These are phyloP conservation scores for Chloroceryle aenea DNA, from an alignment of 2,113 vertebrate genomes.

Conservation along the genomic window DNA sequence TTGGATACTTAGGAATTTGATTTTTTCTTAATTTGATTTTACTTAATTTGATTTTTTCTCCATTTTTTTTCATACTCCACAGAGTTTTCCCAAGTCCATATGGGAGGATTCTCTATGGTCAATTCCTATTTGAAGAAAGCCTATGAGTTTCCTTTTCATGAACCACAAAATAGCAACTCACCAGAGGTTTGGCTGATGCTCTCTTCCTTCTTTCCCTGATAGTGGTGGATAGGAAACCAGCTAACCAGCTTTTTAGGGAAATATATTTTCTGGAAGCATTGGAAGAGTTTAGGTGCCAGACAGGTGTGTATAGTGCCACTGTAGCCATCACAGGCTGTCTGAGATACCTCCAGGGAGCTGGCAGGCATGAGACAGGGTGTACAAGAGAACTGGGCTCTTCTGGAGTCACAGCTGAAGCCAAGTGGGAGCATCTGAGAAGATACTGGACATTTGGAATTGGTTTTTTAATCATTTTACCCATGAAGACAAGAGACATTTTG, in stretches of 20 bases:
- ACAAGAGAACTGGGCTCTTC: neutral
- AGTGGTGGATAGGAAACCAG: neutral
- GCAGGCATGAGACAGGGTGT: neutral
- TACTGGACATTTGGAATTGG: neutral
- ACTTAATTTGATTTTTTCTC: neutral
- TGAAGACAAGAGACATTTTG: neutral
- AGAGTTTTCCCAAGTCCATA: neutral
- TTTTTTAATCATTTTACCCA: neutral
- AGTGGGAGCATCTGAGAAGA: neutral
- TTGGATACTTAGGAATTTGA: neutral
- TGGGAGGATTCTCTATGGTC: neutral
- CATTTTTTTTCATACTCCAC: neutral
- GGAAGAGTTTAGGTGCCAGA: neutral
- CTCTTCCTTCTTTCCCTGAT: neutral
- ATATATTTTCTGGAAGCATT: neutral
- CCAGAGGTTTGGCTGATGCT: neutral
- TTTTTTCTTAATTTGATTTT: neutral
- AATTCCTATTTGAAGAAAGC: neutral
- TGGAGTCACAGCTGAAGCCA: neutral
- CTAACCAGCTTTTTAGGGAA: neutral
- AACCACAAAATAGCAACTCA: neutral
- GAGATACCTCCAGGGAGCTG: neutral
- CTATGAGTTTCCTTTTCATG: neutral
- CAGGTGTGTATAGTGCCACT: too few species aligned
- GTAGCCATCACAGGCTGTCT: neutral